phyloP scores from a whole-genome alignment of 2,113 vertebrate genomes.

The Phaethornis superciliosus region DNA sequence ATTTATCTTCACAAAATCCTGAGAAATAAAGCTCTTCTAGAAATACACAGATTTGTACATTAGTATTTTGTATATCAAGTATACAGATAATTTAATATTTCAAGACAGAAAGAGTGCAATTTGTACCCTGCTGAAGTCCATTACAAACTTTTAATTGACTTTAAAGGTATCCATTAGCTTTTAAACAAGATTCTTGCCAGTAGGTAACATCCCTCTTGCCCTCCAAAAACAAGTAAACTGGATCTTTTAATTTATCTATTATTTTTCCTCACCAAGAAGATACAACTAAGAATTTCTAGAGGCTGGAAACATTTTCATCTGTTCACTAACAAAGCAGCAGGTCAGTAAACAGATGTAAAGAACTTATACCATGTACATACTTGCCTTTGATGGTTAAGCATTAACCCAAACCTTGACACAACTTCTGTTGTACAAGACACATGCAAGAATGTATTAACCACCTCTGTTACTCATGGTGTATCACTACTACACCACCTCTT shows the following conservation, averaged over 20 bases:
- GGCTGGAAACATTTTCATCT: neutral
- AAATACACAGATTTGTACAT: neutral
- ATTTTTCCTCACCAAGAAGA: neutral
- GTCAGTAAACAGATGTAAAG: neutral
- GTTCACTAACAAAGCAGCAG: fast-evolving
- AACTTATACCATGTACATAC: fast-evolving
- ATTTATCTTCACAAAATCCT: neutral
- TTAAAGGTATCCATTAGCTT: neutral
- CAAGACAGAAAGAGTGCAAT: neutral
- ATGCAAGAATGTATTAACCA: neutral
- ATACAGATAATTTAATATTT: neutral
- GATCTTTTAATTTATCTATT: neutral
- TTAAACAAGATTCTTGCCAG: neutral
- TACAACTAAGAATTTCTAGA: neutral
- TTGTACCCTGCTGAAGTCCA: neutral
- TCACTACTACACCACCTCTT: neutral
- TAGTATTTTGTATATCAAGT: neutral
- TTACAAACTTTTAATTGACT: neutral
- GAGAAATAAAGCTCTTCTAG: neutral
- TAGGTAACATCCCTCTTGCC: neutral
- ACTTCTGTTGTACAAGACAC: neutral
- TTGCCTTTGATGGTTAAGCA: neutral
- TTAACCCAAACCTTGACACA: neutral
- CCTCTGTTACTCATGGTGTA: neutral
- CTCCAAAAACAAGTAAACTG: neutral